Evolutionary conservation across 2,797 vertebrate species (phyloP).

Genomic region (Hemitrygon akajei): DNA sequence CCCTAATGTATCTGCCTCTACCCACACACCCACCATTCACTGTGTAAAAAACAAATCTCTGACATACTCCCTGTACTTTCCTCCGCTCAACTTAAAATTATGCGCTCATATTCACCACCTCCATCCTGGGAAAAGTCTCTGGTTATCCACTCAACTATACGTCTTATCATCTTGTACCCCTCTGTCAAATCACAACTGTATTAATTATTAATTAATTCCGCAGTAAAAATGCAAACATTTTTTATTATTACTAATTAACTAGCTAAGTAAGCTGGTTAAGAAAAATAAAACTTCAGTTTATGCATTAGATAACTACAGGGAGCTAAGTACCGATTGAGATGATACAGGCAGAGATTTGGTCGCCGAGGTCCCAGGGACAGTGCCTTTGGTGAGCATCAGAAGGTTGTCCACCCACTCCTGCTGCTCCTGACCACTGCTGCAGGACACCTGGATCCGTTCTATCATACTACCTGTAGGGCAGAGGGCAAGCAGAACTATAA

Average conservation of each 20-base stretch:
- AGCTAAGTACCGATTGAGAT: not conserved
- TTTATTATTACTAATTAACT: not conserved
- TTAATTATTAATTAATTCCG: not conserved
- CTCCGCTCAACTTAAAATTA: not conserved
- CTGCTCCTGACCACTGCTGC: conserved; percentile 74
- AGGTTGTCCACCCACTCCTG: conserved; percentile 92
- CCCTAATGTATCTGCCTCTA: no score
- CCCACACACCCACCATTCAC: no score
- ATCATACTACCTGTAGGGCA: conserved; percentile 55
- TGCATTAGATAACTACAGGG: not conserved
- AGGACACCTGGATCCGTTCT: conserved; percentile 78
- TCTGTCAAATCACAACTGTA: no score
- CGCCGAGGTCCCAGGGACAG: conserved; percentile 65
- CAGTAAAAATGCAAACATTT: not conserved
- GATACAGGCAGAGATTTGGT: conserved; percentile 51
- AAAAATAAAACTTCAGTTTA: not conserved
- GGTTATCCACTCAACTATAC: no score
- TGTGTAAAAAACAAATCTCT: no score
- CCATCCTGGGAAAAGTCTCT: no score
- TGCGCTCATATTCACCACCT: not conserved
- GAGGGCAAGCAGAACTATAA: not conserved
- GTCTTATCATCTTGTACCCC: no score
- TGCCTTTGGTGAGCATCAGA: conserved; percentile 74
- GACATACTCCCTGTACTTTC: no score
- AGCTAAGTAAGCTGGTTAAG: not conserved